Conservation (phyloP, 2,888 invertebrate species). For the Philaethria dido region DNA sequence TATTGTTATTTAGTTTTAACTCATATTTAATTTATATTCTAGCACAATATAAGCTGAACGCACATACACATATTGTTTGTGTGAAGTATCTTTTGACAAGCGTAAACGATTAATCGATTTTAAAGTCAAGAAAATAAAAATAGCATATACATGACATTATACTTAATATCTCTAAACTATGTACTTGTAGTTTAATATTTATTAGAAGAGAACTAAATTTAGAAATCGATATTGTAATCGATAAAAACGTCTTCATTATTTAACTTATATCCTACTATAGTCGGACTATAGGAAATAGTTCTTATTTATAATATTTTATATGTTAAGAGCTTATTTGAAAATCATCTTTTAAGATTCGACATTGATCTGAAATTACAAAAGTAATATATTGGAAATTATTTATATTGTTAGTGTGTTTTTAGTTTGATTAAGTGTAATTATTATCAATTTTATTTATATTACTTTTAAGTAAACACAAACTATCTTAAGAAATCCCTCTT, state of each 20-base stretch:
- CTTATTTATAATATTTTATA: slow-evolving; percentile 5
- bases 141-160: slow-evolving; percentile 17
- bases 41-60: background rate
- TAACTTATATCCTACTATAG: background rate
- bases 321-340: slow-evolving; percentile 2
- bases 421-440: slow-evolving; percentile 1
- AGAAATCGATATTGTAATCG: slow-evolving; percentile 5
- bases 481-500: background rate
- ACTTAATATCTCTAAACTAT: background rate
- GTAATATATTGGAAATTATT: slow-evolving; percentile 23
- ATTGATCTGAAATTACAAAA: slow-evolving; percentile 10
- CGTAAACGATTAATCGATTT: slow-evolving; percentile 24
- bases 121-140: slow-evolving; percentile 20
- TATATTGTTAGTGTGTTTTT: slow-evolving; percentile 24
- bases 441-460: slow-evolving; percentile 9
- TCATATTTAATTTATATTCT: background rate
- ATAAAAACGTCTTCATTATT: background rate
- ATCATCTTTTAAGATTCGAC: background rate
- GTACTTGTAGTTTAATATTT: background rate
- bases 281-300: background rate
- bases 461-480: slow-evolving; percentile 8
- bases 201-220: background rate
- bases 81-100: background rate
- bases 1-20: slow-evolving; percentile 7
- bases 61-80: background rate